These are phyloP conservation scores for Actinostola sp. DNA, from an alignment of 92 coral and sea anemone genomes.

Conservation along the genomic window DNA sequence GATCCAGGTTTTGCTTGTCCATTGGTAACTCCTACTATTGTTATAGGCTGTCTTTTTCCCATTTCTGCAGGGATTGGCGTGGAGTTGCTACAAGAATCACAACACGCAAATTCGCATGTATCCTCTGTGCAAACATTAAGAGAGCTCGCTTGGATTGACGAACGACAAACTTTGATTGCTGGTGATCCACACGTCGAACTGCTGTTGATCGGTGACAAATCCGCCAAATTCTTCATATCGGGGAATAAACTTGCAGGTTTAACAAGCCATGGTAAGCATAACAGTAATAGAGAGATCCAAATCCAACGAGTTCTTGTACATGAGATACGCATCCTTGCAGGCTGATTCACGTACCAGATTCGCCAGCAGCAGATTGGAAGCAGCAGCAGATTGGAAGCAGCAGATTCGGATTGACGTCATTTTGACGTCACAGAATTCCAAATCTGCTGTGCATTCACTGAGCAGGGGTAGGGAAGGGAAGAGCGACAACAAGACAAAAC, in stretches of 20 bases:
- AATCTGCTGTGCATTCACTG: no score
- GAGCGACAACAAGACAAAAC: no score
- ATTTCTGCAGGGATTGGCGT: constrained; percentile 57
- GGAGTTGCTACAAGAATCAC: constrained; percentile 59
- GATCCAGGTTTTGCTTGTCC: constrained; percentile 82
- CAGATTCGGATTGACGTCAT: no score
- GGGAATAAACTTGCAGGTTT: constrained; percentile 69
- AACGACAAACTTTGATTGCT: constrained; percentile 66
- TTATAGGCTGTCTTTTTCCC: constrained; percentile 7
- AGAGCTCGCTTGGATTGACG: constrained; percentile 35
- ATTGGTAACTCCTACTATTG: constrained; percentile 31
- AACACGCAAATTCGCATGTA: constrained; percentile 80
- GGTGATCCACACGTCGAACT: constrained; percentile 91
- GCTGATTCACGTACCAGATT: no score
- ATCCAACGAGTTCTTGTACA: no score
- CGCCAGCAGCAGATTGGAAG: no score
- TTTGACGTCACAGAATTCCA: no score
- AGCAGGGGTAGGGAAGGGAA: no score
- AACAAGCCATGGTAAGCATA: constrained; percentile 32
- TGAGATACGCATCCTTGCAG: no score
- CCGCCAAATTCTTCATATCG: constrained; percentile 63
- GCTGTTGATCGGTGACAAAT: constrained; percentile 64
- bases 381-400: no score
- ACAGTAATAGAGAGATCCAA: constrained; percentile 35
- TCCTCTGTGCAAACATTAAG: constrained; percentile 68